Evolutionary conservation across 2,888 invertebrate genomes (phyloP).

Genomic region (Sphaerophoria taeniata): DNA sequence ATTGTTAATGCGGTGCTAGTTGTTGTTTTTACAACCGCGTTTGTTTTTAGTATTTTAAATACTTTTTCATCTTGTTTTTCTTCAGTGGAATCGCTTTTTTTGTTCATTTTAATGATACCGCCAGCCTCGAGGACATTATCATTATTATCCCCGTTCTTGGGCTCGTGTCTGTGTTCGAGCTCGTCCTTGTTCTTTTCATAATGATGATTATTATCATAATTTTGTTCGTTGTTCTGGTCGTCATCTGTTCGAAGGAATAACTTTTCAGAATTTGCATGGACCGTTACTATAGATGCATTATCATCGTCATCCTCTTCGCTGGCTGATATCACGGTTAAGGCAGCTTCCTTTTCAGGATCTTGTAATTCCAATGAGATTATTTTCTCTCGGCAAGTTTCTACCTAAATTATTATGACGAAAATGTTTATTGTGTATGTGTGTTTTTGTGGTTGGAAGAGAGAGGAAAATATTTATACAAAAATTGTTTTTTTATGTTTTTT

Average conservation of each 20-base stretch:
- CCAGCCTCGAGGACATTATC: constrained; percentile 76
- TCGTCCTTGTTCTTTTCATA: constrained; percentile 51
- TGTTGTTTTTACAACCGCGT: constrained; percentile 56
- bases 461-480: constrained; percentile 77
- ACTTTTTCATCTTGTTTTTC: constrained; percentile 6
- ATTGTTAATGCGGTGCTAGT: constrained; percentile 77
- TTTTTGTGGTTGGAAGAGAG: constrained; percentile 49
- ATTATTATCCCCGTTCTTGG: constrained; percentile 44
- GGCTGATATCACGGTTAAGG: constrained; percentile 48
- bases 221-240: constrained; percentile 53
- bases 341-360: constrained; percentile 83
- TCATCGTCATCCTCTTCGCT: constrained; percentile 84
- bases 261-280: constrained; percentile 82
- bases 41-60: constrained; percentile 58
- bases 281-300: constrained; percentile 84
- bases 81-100: constrained; percentile 40
- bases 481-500: constrained; percentile 5
- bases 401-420: constrained; percentile 83
- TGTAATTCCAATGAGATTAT: constrained; percentile 94
- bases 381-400: constrained; percentile 95
- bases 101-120: constrained; percentile 63
- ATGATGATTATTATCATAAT: constrained; percentile 26
- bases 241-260: constrained; percentile 80
- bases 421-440: not conserved
- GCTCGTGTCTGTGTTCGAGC: too few relatives aligned